Base-by-base conservation (phyloP, 2,888 invertebrate genomes). In the Apamea anceps region DNA sequence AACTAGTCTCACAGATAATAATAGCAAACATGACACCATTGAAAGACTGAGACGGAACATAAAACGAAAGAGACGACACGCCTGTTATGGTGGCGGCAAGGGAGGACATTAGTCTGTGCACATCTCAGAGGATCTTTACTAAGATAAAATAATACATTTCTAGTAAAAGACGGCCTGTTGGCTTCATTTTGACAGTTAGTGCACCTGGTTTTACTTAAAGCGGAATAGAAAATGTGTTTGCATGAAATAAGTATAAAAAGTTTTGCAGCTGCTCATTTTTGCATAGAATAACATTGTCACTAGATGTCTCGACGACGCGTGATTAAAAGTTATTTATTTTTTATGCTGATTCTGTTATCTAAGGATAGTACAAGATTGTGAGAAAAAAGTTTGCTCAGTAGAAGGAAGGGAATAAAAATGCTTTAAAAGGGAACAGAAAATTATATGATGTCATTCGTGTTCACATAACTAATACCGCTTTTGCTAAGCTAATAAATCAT, bases 11-110 rank as follows among this genome's bases (percentile, higher is more conserved):
- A 82, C 79, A 84, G 87, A 87, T 87, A 89, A 89, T 89, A 86
- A 86, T 84, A 88, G 89, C 87, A 87, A 88, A 91, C 92, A 89
- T 88, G 90, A 90, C 89, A 90, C 88, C 79, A 87, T 87, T 87
- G 87, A 77, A 81, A 77, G 85, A 91, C 75, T 28, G 86, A 77
- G 88, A 90, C 67, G 67, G 84, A 73, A 73, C 73, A 82, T 72
- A 79, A 81, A 88, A 86, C 28, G 84, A 89, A 81, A 85, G 76
- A 80, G 84, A 87, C 65, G 60, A 63, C 79, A 71, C 81, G 73
- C 81, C 85, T 79, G 77, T 79, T 82, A 76, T 74, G 72, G 75
- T 79, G 65, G 84, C 72, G 73, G 84, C 77, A 75, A 63, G 60
- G 72, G 57, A 79, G 74, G 82, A 85, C 79, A 82, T 79, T 84